Percentiles rank a stretch among this genome's conserved stretches.
Conservation (phyloP, 1,140 invertebrate species). For the Drosophila grimshawi region DNA sequence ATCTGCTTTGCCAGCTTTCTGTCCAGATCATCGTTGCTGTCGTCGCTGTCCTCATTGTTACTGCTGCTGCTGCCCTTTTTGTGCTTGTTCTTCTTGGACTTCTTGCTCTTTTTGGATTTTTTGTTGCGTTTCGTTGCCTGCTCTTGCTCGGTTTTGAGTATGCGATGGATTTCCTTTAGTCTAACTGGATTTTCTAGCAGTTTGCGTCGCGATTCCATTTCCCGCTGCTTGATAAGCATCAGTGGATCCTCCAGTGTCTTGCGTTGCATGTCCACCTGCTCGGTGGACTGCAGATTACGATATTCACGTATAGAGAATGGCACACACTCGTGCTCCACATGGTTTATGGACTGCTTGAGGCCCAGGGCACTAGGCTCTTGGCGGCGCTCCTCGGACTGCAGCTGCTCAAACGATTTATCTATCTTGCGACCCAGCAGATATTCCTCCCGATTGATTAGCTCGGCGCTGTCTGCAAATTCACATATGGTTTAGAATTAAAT, state of each 20-base stretch:
- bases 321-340: conserved; percentile 91
- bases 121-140: conserved; percentile 86
- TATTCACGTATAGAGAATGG: conserved; percentile 89
- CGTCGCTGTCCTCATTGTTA: conserved; percentile 60
- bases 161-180: conserved; percentile 91
- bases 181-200: conserved; percentile 96
- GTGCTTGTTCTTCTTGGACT: conserved; percentile 75
- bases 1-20: conserved; percentile 85
- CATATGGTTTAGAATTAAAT: background rate
- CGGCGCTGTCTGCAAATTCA: conserved; percentile 53
- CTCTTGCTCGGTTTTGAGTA: conserved; percentile 88
- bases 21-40: conserved; percentile 85
- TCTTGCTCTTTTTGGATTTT: conserved; percentile 85
- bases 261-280: conserved; percentile 91
- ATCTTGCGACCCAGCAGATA: conserved; percentile 94
- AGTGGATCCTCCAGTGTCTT: conserved; percentile 97
- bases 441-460: conserved; percentile 91
- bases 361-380: conserved; percentile 81
- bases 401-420: conserved; percentile 92
- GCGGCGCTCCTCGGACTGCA: conserved; percentile 87
- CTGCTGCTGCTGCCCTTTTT: conserved; percentile 22
- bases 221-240: conserved; percentile 92
- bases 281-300: conserved; percentile 73
- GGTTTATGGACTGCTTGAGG: conserved; percentile 86
- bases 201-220: conserved; percentile 92